A percentile compares a stretch with the other conserved stretches of the same genome.
Conservation (phyloP, 1,140 invertebrate genomes). For the Liolophura sinensis region DNA sequence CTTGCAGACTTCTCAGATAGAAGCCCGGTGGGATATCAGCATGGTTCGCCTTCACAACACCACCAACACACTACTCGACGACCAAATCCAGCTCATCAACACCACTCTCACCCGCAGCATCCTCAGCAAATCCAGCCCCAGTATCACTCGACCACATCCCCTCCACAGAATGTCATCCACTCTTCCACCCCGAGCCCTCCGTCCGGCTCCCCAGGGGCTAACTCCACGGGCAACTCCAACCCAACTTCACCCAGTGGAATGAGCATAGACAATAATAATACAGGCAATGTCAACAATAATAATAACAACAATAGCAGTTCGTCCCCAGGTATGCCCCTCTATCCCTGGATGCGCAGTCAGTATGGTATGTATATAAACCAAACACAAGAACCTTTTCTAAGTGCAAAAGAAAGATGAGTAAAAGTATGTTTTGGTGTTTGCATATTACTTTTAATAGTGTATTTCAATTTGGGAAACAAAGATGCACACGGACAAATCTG, state of each 20-base stretch:
- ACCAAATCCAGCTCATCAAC: conserved; percentile 9
- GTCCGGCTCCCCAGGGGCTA: not conserved
- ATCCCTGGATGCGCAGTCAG: conserved; percentile 30
- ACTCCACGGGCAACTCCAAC: not conserved
- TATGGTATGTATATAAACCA: conserved; percentile 13
- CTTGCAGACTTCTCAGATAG: too few species aligned
- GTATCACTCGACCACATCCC: not conserved
- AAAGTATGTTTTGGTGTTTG: too few species aligned
- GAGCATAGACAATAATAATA: conserved; percentile 1
- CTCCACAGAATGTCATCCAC: conserved; percentile 1
- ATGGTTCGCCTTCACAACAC: conserved; percentile 2
- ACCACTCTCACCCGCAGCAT: conserved; percentile 12
- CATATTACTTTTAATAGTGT: too few species aligned
- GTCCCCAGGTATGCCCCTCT: conserved; percentile 15
- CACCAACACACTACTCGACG: conserved; percentile 10
- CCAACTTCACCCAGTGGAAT: not conserved
- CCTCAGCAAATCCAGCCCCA: conserved; percentile 8
- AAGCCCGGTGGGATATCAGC: not conserved
- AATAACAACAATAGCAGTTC: conserved; percentile 6
- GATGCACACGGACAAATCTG: too few species aligned
- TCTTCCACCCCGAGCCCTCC: not conserved
- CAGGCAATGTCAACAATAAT: not conserved
- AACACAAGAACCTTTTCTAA: too few species aligned
- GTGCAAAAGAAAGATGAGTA: too few species aligned
- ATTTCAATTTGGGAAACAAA: too few species aligned